Conservation (phyloP, 2,797 vertebrate genomes). For the Myripristis jacobus region DNA sequence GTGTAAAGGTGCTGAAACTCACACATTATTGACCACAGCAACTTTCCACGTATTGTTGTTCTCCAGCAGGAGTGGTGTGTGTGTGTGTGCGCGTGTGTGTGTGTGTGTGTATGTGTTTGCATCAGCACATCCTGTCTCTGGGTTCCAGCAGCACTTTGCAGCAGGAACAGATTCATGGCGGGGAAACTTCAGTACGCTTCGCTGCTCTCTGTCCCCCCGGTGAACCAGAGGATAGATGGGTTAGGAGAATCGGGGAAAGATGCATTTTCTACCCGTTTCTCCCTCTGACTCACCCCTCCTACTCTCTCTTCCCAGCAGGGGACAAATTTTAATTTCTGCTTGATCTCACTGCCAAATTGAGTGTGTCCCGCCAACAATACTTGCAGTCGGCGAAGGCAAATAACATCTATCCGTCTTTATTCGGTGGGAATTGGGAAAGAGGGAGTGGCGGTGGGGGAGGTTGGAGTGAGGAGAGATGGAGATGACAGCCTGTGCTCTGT, state of each 20-base stretch:
- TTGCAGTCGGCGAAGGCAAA: constrained; percentile 29
- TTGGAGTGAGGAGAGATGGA: no score
- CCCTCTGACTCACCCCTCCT: constrained; percentile 25
- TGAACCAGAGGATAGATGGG: background rate
- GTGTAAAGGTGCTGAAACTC: no score
- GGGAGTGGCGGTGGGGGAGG: background rate
- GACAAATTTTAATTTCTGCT: constrained; percentile 57
- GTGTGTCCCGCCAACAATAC: constrained; percentile 33
- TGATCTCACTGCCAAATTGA: constrained; percentile 57
- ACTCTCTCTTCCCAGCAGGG: constrained; percentile 34
- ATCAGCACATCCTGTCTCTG: no score
- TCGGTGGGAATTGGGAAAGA: background rate
- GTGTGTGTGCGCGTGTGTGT: no score
- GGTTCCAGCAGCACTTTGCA: no score
- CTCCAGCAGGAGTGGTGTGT: no score
- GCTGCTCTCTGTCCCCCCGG: background rate
- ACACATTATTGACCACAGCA: no score
- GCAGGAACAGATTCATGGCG: background rate
- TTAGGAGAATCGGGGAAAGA: background rate
- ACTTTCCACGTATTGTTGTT: no score
- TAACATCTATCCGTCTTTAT: constrained; percentile 42
- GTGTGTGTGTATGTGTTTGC: no score
- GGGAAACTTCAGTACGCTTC: background rate
- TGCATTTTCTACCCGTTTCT: constrained; percentile 13
- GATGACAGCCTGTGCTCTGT: constrained; percentile 8